These are phyloP conservation scores for Mungos mungo DNA, from an alignment of 2,113 vertebrate genomes.

Conservation along the genomic window DNA sequence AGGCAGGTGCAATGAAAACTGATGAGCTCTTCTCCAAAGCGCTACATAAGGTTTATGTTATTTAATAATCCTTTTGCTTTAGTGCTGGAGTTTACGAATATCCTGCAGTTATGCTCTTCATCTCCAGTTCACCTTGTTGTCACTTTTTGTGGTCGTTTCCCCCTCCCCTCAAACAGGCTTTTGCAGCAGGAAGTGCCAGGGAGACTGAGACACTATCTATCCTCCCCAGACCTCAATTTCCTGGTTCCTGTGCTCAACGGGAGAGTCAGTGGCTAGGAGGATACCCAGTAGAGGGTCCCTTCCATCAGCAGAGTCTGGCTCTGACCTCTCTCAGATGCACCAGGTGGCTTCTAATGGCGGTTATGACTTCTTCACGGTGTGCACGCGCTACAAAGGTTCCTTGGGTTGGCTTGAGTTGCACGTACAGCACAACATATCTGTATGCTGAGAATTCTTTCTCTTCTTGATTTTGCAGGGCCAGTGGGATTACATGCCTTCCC, in stretches of 20 bases:
- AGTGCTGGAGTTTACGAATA: not conserved
- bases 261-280: not conserved
- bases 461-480: not conserved
- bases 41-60: not conserved
- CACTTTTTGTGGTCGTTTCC: not conserved
- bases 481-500: not conserved
- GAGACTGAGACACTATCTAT: not conserved
- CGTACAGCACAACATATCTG: not conserved
- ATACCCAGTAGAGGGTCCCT: not conserved
- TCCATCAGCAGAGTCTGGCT: not conserved
- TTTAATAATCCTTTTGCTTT: not conserved
- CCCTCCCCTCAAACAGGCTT: not conserved
- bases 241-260: not conserved
- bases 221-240: not conserved
- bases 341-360: not conserved
- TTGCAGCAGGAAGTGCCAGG: not conserved
- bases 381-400: not conserved
- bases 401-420: not conserved
- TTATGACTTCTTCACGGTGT: not conserved
- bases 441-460: not conserved
- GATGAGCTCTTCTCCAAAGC: not conserved
- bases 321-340: not conserved
- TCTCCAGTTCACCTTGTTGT: not conserved
- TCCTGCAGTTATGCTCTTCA: not conserved
- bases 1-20: not conserved